These are phyloP conservation scores for Drosophila tani DNA, from an alignment of 1,140 invertebrate genomes.

Conservation along the genomic window DNA sequence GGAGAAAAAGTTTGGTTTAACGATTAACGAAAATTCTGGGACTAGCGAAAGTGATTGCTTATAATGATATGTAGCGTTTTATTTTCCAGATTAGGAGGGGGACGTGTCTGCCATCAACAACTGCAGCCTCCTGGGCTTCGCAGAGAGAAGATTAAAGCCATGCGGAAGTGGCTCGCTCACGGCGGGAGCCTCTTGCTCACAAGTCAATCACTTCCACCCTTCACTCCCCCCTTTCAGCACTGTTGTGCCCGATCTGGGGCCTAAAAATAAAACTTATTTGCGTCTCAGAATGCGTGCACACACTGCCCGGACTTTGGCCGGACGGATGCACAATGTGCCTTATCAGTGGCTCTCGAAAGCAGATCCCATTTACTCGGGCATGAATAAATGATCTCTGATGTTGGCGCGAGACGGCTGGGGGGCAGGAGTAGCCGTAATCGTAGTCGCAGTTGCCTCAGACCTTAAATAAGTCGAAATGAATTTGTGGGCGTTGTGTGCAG, in stretches of 20 bases:
- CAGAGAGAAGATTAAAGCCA: background rate
- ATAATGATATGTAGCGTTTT: background rate
- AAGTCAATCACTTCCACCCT: conserved; percentile 13
- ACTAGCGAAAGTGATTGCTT: conserved; percentile 11
- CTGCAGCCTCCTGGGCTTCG: background rate
- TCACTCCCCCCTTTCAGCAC: background rate
- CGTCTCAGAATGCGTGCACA: conserved; percentile 24
- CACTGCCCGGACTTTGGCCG: conserved; percentile 33
- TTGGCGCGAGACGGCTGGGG: background rate
- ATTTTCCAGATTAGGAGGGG: background rate
- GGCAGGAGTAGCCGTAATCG: background rate
- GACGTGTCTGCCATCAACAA: background rate
- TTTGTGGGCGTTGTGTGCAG: conserved; percentile 19
- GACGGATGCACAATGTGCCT: conserved; percentile 29
- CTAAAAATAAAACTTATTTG: conserved; percentile 15
- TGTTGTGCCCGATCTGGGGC: background rate
- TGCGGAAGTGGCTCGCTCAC: background rate
- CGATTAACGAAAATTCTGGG: conserved; percentile 21
- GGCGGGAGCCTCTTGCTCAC: background rate
- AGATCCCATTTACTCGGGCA: conserved; percentile 23
- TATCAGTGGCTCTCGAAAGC: conserved; percentile 23
- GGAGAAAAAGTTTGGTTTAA: background rate
- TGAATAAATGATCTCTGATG: conserved; percentile 11
- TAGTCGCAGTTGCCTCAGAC: background rate
- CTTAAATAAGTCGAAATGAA: conserved; percentile 18